Base-by-base conservation (phyloP, 1,140 invertebrate genomes). In the Drosophila sechellia region DNA sequence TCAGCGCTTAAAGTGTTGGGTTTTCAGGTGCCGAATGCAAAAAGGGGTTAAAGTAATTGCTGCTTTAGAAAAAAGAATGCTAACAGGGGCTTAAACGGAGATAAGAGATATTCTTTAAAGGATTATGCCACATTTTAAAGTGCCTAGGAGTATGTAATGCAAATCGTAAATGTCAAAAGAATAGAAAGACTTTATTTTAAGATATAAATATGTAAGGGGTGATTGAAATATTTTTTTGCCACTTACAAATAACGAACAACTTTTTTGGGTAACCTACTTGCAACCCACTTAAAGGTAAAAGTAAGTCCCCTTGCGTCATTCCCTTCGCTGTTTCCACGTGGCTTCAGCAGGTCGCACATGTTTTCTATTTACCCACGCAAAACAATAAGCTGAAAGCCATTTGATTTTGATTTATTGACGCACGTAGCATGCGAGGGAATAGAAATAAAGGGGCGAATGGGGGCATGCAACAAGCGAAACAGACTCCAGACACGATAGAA, bases 301-400 rank as follows among this genome's bases (percentile, higher is more conserved):
- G n/a, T n/a, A n/a, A n/a, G n/a, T 25, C 17, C 17, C 10, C 42
- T 17, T 20, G 25, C 27, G 3, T 12, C 34, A 40, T 48, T 40
- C 13, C 35, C 22, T 17, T 42, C 34, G 12, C 35, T 43, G 12
- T 15, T 45, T 50, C 43, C 64, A 68, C 40, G 31, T 63, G 63
- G 46, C 63, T 49, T 27, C 11, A 52, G 60, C 64, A 43, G 64
- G 65, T 39, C 54, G 49, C 50, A 59, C 55, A 57, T 56, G 46
- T 74, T 58, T 68, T 79, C 42, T 71, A 79, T 75, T 55, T 59
- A 65, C 58, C 56, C 68, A 70, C 73, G 70, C 60, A 81, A 83
- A 86, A 86, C 83, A 86, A 86, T 86, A 86, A 86, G 85, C 83
- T 81, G 63, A 79, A 83, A 87, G 75, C 83, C 75, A 86, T 86